A percentile compares a stretch with the other conserved stretches of the same genome.
Conservation (phyloP, 2,113 vertebrate genomes). For the Lipophrys pholis region DNA sequence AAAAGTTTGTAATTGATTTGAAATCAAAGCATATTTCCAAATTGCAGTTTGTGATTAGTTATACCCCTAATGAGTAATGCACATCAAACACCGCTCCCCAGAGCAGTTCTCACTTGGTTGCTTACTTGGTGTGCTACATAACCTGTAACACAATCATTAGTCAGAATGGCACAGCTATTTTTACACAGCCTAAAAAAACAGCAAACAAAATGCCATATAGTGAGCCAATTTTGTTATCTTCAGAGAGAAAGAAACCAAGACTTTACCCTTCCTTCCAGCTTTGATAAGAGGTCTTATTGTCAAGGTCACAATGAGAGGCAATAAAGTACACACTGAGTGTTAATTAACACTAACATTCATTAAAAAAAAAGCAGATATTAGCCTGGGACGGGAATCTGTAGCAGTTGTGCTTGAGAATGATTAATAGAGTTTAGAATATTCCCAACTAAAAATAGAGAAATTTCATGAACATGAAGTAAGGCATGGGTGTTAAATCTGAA, state of each 20-base stretch:
- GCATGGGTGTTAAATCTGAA: too few species aligned
- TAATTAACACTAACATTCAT: not conserved
- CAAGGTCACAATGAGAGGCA: not conserved
- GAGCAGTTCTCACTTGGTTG: too few species aligned
- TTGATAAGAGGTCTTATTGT: not conserved
- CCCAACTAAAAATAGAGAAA: not conserved
- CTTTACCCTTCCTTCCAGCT: not conserved
- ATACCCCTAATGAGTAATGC: too few species aligned
- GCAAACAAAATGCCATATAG: not conserved
- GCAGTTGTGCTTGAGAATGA: not conserved
- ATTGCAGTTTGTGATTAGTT: too few species aligned
- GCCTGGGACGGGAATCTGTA: not conserved
- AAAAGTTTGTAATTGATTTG: too few species aligned
- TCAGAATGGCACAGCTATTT: too few species aligned
- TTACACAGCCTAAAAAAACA: too few species aligned
- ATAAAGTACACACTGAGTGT: not conserved
- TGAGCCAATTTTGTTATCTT: slow-evolving; percentile 5
- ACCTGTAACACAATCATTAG: too few species aligned
- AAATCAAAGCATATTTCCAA: too few species aligned
- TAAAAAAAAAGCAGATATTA: not conserved
- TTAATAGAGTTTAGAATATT: not conserved
- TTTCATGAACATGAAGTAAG: too few species aligned
- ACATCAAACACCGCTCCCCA: too few species aligned
- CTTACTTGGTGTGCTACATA: too few species aligned
- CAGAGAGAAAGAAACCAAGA: not conserved